These are phyloP conservation scores for Eleutherodactylus coqui DNA, from an alignment of 2,797 vertebrate species.

Conservation along the genomic window DNA sequence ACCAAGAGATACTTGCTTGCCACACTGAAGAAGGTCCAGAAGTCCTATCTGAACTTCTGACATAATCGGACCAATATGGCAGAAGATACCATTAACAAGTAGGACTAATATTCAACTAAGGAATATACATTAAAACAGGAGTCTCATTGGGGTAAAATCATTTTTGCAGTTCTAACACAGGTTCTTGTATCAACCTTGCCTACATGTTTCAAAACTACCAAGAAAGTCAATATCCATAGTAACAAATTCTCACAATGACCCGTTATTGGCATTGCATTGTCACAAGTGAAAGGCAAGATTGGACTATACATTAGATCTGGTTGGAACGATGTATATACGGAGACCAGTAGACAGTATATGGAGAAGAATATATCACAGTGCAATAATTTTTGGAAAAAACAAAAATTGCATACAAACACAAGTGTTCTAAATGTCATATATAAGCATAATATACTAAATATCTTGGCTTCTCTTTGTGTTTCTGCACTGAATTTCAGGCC, in stretches of 20 bases:
- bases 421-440: neutral
- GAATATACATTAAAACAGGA: neutral
- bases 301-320: neutral
- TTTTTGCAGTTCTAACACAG: neutral
- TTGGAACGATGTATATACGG: neutral
- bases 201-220: neutral
- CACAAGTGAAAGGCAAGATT: neutral
- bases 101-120: neutral
- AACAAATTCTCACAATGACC: neutral
- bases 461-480: conserved; percentile 3
- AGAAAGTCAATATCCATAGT: neutral
- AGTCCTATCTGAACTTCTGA: too few relatives aligned
- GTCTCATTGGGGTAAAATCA: neutral
- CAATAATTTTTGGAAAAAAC: neutral
- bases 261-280: neutral
- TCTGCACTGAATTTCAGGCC: conserved; percentile 4
- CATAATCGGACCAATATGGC: neutral
- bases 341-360: too few relatives aligned
- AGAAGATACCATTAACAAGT: neutral
- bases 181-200: neutral
- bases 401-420: neutral
- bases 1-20: too few relatives aligned
- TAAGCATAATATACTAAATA: neutral
- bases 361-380: too few relatives aligned
- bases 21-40: too few relatives aligned